phyloP scores from a whole-genome alignment of 92 coral and sea anemone species.

The Metridium senile region DNA sequence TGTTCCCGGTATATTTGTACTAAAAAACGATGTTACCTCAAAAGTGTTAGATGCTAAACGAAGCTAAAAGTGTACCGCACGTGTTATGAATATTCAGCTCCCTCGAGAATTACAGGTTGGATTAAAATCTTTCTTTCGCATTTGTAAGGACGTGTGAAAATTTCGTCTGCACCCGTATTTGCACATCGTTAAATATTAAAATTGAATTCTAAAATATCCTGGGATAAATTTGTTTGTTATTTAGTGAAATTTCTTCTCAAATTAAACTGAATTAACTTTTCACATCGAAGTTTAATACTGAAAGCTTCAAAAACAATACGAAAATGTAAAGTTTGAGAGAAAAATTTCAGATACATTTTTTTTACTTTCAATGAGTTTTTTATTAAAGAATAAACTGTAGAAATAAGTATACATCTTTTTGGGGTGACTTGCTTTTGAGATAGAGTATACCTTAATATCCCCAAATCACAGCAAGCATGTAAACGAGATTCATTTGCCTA shows the following conservation, averaged over 20 bases:
- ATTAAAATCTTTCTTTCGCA: conserved; percentile 4
- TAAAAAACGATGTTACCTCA: neutral
- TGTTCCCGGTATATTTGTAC: neutral
- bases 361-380: too few species aligned
- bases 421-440: too few species aligned
- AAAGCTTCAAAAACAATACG: too few species aligned
- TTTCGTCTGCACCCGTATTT: neutral
- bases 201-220: neutral
- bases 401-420: too few species aligned
- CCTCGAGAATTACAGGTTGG: conserved; percentile 13
- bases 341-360: too few species aligned
- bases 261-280: neutral
- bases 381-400: too few species aligned
- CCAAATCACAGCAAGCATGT: neutral
- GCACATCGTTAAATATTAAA: conserved; percentile 7
- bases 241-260: neutral
- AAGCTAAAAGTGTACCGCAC: conserved; percentile 9
- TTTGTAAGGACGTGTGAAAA: conserved; percentile 16
- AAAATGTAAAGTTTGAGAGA: too few species aligned
- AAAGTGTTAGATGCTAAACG: neutral
- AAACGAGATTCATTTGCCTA: neutral
- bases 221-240: neutral
- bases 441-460: neutral
- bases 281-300: too few species aligned
- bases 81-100: conserved; percentile 22